Conservation (phyloP, 1,140 invertebrate genomes). For the Papilio glaucus region DNA sequence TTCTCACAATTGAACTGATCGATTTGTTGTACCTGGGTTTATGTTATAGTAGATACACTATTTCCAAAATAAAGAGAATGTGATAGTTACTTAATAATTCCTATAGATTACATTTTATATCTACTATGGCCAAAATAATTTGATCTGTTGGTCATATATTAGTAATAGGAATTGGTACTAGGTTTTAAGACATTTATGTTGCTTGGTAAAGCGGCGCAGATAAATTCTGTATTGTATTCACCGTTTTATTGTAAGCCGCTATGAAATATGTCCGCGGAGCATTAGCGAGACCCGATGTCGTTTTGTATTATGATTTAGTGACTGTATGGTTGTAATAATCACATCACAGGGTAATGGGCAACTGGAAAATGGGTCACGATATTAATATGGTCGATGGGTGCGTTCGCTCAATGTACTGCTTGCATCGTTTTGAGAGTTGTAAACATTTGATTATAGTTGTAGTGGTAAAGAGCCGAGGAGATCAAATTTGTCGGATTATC, state of each 20-base stretch:
- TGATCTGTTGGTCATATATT: neutral
- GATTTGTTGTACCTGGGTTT: too few relatives aligned
- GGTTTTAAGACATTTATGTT: neutral
- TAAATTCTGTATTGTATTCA: slow-evolving; percentile 50
- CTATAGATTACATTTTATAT: too few relatives aligned
- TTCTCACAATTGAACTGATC: too few relatives aligned
- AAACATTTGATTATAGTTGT: too few relatives aligned
- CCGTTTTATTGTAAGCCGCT: slow-evolving; percentile 46
- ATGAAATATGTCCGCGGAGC: slow-evolving; percentile 46
- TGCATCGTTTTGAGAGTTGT: too few relatives aligned
- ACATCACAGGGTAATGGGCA: neutral
- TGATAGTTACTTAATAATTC: too few relatives aligned
- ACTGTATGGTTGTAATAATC: neutral
- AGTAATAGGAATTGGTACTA: neutral
- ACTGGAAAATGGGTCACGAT: neutral
- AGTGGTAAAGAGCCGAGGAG: too few relatives aligned
- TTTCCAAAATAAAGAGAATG: too few relatives aligned
- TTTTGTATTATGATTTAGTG: neutral
- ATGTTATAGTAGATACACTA: too few relatives aligned
- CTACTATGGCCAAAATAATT: neutral
- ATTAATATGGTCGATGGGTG: too few relatives aligned
- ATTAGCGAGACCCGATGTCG: neutral
- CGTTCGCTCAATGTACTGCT: too few relatives aligned
- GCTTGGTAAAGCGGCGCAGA: neutral
- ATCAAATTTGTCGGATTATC: too few relatives aligned